A percentile compares a stretch with the other conserved stretches of the same genome.
Conservation (phyloP, 2,113 vertebrate genomes). For the Acanthochromis polyacanthus region DNA sequence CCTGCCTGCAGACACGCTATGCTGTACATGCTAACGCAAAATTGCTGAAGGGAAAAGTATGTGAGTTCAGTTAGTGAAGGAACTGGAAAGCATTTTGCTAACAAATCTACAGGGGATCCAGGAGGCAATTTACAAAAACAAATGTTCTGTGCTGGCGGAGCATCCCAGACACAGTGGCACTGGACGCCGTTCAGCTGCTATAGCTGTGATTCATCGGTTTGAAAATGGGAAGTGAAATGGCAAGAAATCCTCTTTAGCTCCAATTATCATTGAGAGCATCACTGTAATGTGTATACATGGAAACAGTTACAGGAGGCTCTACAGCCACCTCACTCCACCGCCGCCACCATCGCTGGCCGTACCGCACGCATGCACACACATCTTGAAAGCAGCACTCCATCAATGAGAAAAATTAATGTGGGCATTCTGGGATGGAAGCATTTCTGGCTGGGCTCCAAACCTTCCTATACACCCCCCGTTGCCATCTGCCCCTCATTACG, state of each 20-base stretch:
- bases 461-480: conserved; percentile 45
- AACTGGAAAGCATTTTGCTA: conserved; percentile 33
- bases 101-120: conserved; percentile 28
- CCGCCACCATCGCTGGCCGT: neutral
- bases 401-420: conserved; percentile 70
- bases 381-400: conserved; percentile 61
- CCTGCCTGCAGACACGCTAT: conserved; percentile 6
- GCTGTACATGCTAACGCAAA: neutral
- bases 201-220: conserved; percentile 45
- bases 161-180: conserved; percentile 13
- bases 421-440: conserved; percentile 72
- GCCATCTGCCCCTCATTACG: conserved; percentile 78
- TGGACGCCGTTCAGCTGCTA: conserved; percentile 10
- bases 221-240: conserved; percentile 66
- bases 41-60: conserved; percentile 17
- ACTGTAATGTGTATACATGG: conserved; percentile 61
- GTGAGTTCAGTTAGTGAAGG: conserved; percentile 15
- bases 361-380: conserved; percentile 37
- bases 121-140: conserved; percentile 26
- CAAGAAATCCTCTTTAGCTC: conserved; percentile 70
- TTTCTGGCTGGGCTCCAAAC: conserved; percentile 66
- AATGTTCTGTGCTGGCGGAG: neutral
- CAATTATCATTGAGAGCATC: conserved; percentile 64
- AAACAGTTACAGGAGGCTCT: conserved; percentile 55
- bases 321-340: conserved; percentile 25